Evolutionary conservation across 2,113 vertebrate genomes (phyloP), one percentile per base, ranked within the genome.

Genomic region (Cyanistes caeruleus): DNA sequence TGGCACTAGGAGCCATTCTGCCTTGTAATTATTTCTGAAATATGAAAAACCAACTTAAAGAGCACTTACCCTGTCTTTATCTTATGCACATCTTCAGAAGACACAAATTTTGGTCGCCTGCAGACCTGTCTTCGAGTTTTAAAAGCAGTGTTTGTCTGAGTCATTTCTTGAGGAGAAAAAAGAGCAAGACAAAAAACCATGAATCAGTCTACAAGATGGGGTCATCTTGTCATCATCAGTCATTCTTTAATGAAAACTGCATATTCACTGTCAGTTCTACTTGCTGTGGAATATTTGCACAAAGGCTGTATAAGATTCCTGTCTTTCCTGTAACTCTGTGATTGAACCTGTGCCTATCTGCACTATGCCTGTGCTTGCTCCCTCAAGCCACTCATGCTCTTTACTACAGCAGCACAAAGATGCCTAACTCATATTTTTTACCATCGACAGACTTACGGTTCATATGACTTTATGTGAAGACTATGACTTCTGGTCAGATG

Each of bases 51-150:
- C 22, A 84, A 28, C 9, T 27, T 74, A 8, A 84, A 53, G 16
- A 59, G 27, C 93, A 56, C 49, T 88, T 90, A 98, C 98, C 98
- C 90, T 52, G 93, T 97, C 39, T 96, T 97, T 77, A 97, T 96
- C 63, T 73, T 86, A 64, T 98, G 98, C 88, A 99, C 98, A 3
- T 99, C 98, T n/a, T 98, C 95, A 52, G 95, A 84, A 58, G 99
- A 99, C 63, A 99, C 97, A 33, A 99, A 99, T 83, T 96, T 97
- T 46, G 99, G 99, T 90, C 99, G 98, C 53, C 99, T 97, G 65
- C 98, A 93, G 89, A 99, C 96, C 15, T 33, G 97, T 90, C 98
- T 98, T 93, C 5, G 65, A 30, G 99, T 99, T 67, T 97, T 97
- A 89, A 58, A 98, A 10, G 24, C 77, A 5, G 82, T 2, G 80